phyloP scores from a whole-genome alignment of 1,140 invertebrate species.

The Brachionus plicatilis region DNA sequence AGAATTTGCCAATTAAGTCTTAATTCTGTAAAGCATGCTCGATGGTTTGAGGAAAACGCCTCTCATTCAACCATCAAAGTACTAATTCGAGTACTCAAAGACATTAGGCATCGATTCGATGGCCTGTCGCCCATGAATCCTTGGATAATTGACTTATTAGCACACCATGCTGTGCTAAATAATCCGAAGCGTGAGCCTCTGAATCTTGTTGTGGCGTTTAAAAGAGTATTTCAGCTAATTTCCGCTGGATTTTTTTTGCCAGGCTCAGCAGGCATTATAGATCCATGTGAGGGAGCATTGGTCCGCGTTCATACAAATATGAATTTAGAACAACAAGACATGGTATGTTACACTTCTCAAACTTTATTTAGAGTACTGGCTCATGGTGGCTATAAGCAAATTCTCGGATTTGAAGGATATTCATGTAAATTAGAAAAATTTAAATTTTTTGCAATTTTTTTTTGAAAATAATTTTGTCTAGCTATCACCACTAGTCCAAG shows the following conservation, averaged over 20 bases:
- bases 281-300: slow-evolving; percentile 83
- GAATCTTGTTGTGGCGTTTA: slow-evolving; percentile 49
- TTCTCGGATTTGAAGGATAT: slow-evolving; percentile 67
- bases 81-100: slow-evolving; percentile 80
- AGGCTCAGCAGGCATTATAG: slow-evolving; percentile 84
- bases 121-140: slow-evolving; percentile 82
- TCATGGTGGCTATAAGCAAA: slow-evolving; percentile 83
- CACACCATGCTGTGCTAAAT: slow-evolving; percentile 92
- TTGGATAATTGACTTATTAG: slow-evolving; percentile 90
- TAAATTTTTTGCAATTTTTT: background rate
- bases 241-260: slow-evolving; percentile 89
- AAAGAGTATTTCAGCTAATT: slow-evolving; percentile 78
- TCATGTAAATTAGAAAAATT: slow-evolving; percentile 56
- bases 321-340: slow-evolving; percentile 87
- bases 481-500: slow-evolving; percentile 69
- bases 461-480: slow-evolving; percentile 43
- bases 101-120: slow-evolving; percentile 78
- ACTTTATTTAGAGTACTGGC: slow-evolving; percentile 78
- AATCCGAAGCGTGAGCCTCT: slow-evolving; percentile 85
- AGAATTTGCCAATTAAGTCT: slow-evolving; percentile 80
- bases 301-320: slow-evolving; percentile 82
- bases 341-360: slow-evolving; percentile 82
- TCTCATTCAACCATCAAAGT: slow-evolving; percentile 90
- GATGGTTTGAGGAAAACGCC: slow-evolving; percentile 98
- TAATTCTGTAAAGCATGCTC: slow-evolving; percentile 81